A percentile compares a stretch with the other conserved stretches of the same genome.
Evolutionary conservation across 2,797 vertebrate species (phyloP).

Genomic region (Muraenolepis orangiensis): DNA sequence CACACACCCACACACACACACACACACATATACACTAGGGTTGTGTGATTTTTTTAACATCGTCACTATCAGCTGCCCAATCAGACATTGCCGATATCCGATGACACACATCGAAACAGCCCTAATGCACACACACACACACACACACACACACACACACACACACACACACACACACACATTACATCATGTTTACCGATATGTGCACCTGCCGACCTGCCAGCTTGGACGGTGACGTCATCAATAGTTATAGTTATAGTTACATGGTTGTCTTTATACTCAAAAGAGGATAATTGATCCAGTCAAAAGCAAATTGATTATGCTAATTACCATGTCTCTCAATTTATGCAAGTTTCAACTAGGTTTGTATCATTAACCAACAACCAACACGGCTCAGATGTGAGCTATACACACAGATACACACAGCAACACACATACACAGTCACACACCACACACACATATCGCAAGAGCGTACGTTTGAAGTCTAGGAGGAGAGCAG

Average conservation of each 20-base stretch:
- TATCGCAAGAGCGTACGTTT: neutral
- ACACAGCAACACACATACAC: neutral
- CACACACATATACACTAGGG: neutral
- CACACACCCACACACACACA: neutral
- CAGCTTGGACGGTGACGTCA: neutral
- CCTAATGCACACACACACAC: neutral
- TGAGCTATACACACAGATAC: neutral
- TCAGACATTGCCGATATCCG: neutral
- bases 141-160: too few species aligned
- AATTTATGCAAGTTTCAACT: too few species aligned
- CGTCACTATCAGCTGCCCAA: neutral
- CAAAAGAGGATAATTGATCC: neutral
- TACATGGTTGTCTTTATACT: neutral
- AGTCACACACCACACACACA: neutral
- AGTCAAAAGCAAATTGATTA: neutral
- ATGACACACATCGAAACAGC: neutral
- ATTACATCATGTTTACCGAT: neutral
- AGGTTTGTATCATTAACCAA: too few species aligned
- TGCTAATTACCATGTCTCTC: neutral
- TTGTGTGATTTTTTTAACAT: too few species aligned
- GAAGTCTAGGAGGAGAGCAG: neutral
- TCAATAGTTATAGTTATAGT: neutral
- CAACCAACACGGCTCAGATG: too few species aligned
- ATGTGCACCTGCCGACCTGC: neutral
- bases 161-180: too few species aligned